Evolutionary conservation across 2,888 invertebrate genomes (phyloP), one percentile per base, ranked within the genome.

Genomic region (Limnephilus marmoratus): DNA sequence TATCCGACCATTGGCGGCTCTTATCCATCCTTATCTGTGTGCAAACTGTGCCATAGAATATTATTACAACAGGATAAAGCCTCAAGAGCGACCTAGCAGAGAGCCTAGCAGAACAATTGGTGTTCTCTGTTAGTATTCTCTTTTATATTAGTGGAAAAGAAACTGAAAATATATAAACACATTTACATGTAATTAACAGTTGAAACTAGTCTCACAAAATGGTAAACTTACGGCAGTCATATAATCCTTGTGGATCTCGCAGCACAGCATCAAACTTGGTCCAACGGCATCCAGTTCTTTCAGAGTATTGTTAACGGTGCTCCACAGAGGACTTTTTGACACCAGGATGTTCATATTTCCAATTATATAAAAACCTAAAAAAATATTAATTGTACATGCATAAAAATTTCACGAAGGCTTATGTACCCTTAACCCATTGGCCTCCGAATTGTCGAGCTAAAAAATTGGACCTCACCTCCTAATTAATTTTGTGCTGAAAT

Each of bases 291-390:
- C 94, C 90, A 95, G 95, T 0, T 94, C 93, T 93, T 95, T 95
- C 53, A 97, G 94, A 0, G 96, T 96, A 0, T 94, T 93, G n/a
- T 96, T 95, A 37, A 97, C 96, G 93, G 96, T 95, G 29, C 94
- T 94, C 97, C 97, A 97, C 41, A 97, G 94, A 24, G 95, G 94
- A 24, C 96, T 96, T 89, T 96, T 96, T 3, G 94, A 94, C 94
- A 95, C 96, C 9, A 97, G 94, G 90, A 96, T 95, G 7, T 96
- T 94, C 94, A 97, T 97, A 94, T 98, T 98, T 37, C 98, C 98
- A 94, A 97, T 96, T 81, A 97, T 96, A 94, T 97, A 98, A 92
- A 98, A 96, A 2, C 97, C 97, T 96, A 89, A 90, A 37, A 37
- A 94, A 68, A 45, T 82, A 45, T 45, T 12, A 45, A 45, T 12